These are phyloP conservation scores for Tadarida brasiliensis DNA, from an alignment of 2,797 vertebrate genomes.

Conservation along the genomic window DNA sequence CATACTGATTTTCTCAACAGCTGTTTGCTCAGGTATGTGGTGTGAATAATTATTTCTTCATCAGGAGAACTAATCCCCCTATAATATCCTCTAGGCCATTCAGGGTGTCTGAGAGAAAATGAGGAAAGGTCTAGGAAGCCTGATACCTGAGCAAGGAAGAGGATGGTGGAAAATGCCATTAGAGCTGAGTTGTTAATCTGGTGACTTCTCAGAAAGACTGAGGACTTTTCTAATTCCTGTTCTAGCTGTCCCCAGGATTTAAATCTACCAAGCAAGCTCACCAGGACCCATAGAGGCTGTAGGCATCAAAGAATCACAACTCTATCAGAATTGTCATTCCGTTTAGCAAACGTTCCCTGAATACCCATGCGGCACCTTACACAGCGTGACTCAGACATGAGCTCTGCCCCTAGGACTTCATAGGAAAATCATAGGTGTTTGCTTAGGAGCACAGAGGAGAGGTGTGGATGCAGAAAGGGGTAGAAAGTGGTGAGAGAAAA, in stretches of 20 bases:
- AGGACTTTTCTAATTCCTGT: neutral
- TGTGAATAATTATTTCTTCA: constrained; percentile 20
- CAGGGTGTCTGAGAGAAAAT: neutral
- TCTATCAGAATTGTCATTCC: neutral
- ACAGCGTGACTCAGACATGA: neutral
- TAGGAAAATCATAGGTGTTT: neutral
- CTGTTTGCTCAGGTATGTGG: constrained; percentile 51
- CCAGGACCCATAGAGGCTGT: neutral
- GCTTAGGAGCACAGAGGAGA: neutral
- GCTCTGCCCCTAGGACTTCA: neutral
- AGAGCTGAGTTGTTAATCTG: neutral
- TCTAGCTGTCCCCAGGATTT: neutral
- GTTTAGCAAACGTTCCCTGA: neutral
- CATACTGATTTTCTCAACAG: constrained; percentile 33
- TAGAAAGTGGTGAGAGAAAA: neutral
- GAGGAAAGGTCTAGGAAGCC: neutral
- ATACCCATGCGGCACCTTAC: neutral
- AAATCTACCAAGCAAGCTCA: neutral
- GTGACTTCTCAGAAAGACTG: neutral
- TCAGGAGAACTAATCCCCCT: neutral
- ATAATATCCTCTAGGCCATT: neutral
- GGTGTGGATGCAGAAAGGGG: neutral
- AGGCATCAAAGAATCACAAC: neutral
- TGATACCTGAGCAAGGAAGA: neutral
- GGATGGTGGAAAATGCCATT: neutral